Conservation (phyloP, 2,113 vertebrate genomes). For the Struthio camelus region DNA sequence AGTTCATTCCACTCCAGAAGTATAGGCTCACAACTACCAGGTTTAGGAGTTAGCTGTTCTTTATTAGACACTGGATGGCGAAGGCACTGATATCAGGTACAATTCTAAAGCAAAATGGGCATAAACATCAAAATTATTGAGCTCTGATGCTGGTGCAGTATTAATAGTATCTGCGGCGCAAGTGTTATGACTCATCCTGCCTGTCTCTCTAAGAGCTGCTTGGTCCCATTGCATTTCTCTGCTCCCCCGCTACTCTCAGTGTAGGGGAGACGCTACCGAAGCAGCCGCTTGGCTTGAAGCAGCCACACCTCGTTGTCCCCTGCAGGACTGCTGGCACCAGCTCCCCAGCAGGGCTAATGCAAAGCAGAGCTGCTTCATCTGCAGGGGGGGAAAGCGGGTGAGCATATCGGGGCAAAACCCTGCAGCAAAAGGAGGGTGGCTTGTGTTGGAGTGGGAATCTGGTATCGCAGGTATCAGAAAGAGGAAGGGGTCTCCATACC, state of each 20-base stretch:
- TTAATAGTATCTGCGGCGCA: neutral
- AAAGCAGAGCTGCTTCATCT: neutral
- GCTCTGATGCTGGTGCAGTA: neutral
- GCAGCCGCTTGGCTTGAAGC: neutral
- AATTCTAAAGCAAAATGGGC: neutral
- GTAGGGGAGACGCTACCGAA: neutral
- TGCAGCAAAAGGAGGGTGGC: neutral
- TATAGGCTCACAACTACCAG: neutral
- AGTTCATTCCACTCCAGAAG: neutral
- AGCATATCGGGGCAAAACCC: neutral
- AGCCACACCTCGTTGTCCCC: neutral
- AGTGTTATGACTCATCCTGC: neutral
- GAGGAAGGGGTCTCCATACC: neutral
- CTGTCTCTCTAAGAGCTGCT: neutral
- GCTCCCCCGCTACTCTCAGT: neutral
- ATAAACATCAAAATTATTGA: neutral
- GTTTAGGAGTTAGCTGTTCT: neutral
- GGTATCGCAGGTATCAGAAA: rapidly evolving
- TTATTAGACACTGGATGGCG: neutral
- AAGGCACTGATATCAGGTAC: neutral
- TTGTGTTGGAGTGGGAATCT: neutral
- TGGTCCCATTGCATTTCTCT: neutral
- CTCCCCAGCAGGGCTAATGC: rapidly evolving
- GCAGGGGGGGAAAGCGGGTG: neutral
- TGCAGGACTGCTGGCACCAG: neutral